Evolutionary conservation across 92 coral and sea anemone species (phyloP).

Genomic region (Palythoa grandis): DNA sequence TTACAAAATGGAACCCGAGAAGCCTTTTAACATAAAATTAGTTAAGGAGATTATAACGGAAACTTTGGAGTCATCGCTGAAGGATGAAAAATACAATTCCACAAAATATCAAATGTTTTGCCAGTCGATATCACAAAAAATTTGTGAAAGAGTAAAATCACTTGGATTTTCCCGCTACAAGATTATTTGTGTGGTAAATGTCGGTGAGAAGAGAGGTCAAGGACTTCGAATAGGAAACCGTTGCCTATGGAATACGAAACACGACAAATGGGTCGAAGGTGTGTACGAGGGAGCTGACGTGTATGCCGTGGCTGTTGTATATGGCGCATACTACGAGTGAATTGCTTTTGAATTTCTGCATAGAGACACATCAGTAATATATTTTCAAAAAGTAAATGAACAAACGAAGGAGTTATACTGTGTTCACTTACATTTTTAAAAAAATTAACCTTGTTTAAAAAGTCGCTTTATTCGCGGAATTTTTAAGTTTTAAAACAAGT

Average conservation of each 20-base stretch:
- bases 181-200: conserved; percentile 71
- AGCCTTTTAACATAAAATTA: conserved; percentile 77
- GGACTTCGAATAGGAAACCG: conserved; percentile 84
- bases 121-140: conserved; percentile 81
- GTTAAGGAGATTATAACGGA: conserved; percentile 86
- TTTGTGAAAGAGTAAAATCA: conserved; percentile 77
- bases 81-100: conserved; percentile 68
- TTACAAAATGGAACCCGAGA: conserved; percentile 88
- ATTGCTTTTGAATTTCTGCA: background rate
- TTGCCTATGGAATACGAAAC: conserved; percentile 83
- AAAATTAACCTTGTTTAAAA: too few species aligned
- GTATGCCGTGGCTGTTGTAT: conserved; percentile 84
- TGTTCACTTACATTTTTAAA: too few species aligned
- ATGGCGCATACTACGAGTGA: conserved; percentile 76
- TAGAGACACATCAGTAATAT: too few species aligned
- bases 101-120: conserved; percentile 67
- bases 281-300: conserved; percentile 68
- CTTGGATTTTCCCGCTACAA: conserved; percentile 76
- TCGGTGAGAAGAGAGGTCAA: conserved; percentile 83
- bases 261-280: conserved; percentile 84
- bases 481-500: too few species aligned
- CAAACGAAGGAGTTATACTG: too few species aligned
- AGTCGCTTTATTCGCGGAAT: too few species aligned
- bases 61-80: conserved; percentile 78
- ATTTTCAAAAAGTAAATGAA: too few species aligned